These are phyloP conservation scores for Clarias platycephalus DNA, from an alignment of 2,797 vertebrate genomes.

Conservation along the genomic window DNA sequence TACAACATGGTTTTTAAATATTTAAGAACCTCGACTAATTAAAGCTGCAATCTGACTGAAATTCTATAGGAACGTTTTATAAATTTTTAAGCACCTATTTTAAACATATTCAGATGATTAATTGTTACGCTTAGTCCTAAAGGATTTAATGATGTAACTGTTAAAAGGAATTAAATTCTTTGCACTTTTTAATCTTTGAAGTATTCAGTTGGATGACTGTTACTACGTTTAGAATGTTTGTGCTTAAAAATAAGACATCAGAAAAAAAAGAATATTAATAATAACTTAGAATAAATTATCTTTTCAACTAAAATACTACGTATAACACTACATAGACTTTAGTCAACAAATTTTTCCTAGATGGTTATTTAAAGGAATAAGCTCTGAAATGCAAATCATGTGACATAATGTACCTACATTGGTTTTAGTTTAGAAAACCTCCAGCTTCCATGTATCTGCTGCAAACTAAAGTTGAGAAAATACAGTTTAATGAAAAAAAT, in stretches of 20 bases:
- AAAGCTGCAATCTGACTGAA: conserved; percentile 45
- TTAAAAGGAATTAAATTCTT: not conserved
- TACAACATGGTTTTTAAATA: conserved; percentile 60
- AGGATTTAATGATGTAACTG: conserved; percentile 15
- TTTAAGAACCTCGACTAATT: conserved; percentile 48
- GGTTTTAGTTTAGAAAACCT: not conserved
- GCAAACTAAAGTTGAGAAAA: not conserved
- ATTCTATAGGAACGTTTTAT: conserved; percentile 19
- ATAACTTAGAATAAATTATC: not conserved
- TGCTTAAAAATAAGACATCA: not conserved
- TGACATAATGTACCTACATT: not conserved
- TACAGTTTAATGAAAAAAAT: not conserved
- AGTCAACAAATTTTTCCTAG: not conserved
- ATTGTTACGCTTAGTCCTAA: conserved; percentile 18
- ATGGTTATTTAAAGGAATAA: not conserved
- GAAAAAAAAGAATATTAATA: not conserved
- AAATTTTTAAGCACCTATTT: conserved; percentile 18
- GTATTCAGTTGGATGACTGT: not conserved
- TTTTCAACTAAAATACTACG: not conserved
- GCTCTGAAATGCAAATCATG: not conserved
- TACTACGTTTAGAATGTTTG: not conserved
- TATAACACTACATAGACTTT: not conserved
- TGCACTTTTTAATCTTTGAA: not conserved
- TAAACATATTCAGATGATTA: conserved; percentile 23
- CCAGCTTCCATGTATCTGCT: not conserved